A percentile compares a stretch with the other conserved stretches of the same genome.
These are phyloP conservation scores for Anarhynchus alexandrinus DNA, from an alignment of 2,113 vertebrate genomes.

Conservation along the genomic window DNA sequence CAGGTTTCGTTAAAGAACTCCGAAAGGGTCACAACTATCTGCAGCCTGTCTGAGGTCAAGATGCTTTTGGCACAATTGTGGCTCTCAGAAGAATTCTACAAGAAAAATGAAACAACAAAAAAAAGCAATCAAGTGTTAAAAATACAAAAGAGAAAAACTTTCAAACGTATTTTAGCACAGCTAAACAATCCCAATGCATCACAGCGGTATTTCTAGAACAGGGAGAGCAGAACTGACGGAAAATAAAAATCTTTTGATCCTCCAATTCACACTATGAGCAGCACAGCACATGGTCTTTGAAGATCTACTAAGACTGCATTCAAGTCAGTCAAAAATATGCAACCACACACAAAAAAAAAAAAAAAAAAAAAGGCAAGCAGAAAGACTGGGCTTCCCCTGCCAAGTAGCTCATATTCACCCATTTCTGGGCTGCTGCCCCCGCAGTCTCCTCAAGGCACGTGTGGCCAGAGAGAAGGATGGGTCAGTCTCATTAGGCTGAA, in stretches of 20 bases:
- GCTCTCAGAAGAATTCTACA: conserved; percentile 80
- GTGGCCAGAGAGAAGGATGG: neutral
- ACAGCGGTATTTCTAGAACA: neutral
- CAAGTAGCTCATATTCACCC: neutral
- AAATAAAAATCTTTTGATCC: neutral
- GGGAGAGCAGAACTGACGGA: neutral
- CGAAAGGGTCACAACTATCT: conserved; percentile 79
- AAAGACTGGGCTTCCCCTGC: neutral
- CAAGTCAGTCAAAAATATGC: neutral
- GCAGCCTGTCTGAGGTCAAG: conserved; percentile 87
- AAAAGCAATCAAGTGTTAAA: neutral
- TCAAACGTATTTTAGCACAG: neutral
- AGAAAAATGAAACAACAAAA: neutral
- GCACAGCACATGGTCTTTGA: neutral
- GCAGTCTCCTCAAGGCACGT: neutral
- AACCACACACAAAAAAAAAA: neutral
- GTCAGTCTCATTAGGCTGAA: neutral
- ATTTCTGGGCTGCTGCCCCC: fast-evolving
- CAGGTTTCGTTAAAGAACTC: conserved; percentile 81
- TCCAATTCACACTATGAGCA: neutral
- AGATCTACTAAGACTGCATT: neutral
- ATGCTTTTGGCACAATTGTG: conserved; percentile 85
- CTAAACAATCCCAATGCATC: neutral
- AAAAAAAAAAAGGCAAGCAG: neutral
- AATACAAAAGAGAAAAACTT: neutral